Evolutionary conservation across 2,888 invertebrate species (phyloP).

Genomic region (Pristionchus entomophagus): DNA sequence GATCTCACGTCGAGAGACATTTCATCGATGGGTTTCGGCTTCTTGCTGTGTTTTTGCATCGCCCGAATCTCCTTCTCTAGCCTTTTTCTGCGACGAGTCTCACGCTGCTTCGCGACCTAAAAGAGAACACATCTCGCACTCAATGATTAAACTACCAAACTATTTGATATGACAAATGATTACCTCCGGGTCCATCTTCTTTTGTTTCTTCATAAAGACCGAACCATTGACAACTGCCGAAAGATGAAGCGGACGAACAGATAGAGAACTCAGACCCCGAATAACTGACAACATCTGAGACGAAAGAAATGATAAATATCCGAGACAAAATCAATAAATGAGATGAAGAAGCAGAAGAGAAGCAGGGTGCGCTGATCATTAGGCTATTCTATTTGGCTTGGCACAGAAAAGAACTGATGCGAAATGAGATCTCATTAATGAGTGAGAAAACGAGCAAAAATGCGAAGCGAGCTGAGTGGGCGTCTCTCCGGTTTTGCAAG

Average conservation of each 20-base stretch:
- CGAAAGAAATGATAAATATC: not conserved
- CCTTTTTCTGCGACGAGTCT: constrained; percentile 87
- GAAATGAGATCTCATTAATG: too few relatives aligned
- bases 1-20: constrained; percentile 80
- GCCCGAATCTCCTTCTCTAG: constrained; percentile 86
- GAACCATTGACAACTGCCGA: constrained; percentile 53
- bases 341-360: too few relatives aligned
- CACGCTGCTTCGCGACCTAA: constrained; percentile 84
- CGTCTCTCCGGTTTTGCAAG: too few relatives aligned
- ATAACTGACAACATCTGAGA: constrained; percentile 19
- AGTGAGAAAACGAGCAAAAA: too few relatives aligned
- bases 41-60: constrained; percentile 86
- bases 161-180: not conserved
- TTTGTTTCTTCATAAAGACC: constrained; percentile 72
- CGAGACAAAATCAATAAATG: too few relatives aligned
- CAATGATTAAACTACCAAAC: not conserved
- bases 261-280: not conserved
- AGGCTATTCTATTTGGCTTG: too few relatives aligned
- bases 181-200: constrained; percentile 74
- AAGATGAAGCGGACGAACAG: constrained; percentile 50
- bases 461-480: too few relatives aligned
- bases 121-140: not conserved
- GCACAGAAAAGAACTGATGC: too few relatives aligned
- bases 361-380: not conserved
- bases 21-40: constrained; percentile 92